phyloP scores from a whole-genome alignment of 2,888 invertebrate genomes.

The Papilio elwesi region DNA sequence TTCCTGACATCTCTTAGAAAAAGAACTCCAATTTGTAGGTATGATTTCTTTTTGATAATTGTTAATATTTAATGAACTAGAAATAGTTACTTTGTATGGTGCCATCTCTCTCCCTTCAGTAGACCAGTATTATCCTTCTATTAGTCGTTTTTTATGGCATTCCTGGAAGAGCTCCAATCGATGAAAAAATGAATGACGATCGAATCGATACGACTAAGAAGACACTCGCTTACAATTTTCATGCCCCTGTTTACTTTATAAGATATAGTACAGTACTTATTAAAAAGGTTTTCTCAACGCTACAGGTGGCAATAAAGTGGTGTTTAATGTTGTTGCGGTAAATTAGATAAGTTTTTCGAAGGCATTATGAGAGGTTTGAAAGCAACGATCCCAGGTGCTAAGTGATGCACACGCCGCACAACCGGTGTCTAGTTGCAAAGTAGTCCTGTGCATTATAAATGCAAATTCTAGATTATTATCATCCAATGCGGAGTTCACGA shows the following conservation, averaged over 20 bases:
- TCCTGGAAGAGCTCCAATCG: no score
- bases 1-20: neutral
- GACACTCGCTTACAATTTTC: neutral
- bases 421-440: constrained; percentile 8
- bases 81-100: neutral
- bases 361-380: neutral
- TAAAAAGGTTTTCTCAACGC: neutral
- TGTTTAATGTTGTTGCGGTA: neutral
- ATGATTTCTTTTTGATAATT: no score
- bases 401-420: neutral
- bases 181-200: no score
- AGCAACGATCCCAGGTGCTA: constrained; percentile 4
- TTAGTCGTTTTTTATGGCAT: no score
- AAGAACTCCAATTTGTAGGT: neutral
- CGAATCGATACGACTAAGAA: neutral
- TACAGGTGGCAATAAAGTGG: neutral
- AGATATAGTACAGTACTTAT: no score
- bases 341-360: neutral
- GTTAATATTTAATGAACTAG: neutral
- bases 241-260: neutral
- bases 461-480: constrained; percentile 16
- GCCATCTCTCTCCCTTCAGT: no score
- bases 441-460: constrained; percentile 10
- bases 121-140: no score
- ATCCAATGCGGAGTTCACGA: constrained; percentile 2